phyloP scores from a whole-genome alignment of 2,797 vertebrate species.

The Pteronotus mesoamericanus region DNA sequence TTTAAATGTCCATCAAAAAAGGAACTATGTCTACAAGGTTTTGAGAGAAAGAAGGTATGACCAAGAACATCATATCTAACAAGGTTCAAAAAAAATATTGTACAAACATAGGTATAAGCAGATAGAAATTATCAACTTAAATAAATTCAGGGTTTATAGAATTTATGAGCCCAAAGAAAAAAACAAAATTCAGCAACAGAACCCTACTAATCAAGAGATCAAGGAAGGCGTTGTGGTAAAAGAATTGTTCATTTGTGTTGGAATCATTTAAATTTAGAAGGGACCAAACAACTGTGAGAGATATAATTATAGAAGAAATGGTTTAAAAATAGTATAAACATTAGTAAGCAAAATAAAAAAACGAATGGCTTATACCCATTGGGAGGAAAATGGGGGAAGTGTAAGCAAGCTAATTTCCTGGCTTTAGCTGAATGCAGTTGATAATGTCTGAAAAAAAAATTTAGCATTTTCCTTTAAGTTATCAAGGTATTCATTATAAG shows the following conservation, averaged over 20 bases:
- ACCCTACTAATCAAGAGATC: background rate
- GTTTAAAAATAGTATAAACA: background rate
- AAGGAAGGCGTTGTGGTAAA: background rate
- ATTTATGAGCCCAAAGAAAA: background rate
- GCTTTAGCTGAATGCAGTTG: background rate
- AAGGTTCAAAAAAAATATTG: background rate
- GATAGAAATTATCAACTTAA: background rate
- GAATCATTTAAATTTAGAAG: background rate
- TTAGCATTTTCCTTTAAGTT: background rate
- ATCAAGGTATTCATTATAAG: background rate
- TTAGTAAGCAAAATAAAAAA: background rate
- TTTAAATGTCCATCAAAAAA: background rate
- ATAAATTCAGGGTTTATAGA: background rate
- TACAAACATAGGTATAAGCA: background rate
- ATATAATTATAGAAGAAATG: background rate
- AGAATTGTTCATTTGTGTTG: background rate
- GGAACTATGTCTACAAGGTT: background rate
- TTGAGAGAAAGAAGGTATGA: background rate
- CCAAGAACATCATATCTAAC: background rate
- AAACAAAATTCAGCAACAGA: background rate
- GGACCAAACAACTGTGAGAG: background rate
- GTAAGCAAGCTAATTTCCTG: background rate
- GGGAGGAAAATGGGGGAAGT: background rate
- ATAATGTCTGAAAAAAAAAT: background rate
- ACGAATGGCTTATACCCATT: background rate